Percentiles rank a stretch among this genome's conserved stretches.
Evolutionary conservation across 1,140 invertebrate genomes (phyloP).

Genomic region (Ephestia elutella): DNA sequence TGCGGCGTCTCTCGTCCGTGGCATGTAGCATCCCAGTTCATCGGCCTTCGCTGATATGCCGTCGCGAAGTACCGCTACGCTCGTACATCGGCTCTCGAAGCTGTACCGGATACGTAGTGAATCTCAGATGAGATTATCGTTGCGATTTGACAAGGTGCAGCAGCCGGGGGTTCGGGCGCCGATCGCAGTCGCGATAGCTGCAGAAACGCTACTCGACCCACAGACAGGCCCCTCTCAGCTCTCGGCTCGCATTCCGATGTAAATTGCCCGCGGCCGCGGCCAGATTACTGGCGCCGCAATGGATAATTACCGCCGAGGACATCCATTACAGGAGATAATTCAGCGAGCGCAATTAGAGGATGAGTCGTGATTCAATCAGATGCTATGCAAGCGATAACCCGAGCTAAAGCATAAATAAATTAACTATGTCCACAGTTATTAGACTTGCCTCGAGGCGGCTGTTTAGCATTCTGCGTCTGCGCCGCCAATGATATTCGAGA

Average conservation of each 20-base stretch:
- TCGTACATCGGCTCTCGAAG: slow-evolving; percentile 8
- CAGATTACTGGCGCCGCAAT: slow-evolving; percentile 49
- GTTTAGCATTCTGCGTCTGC: slow-evolving; percentile 35
- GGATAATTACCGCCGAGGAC: slow-evolving; percentile 50
- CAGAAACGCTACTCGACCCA: slow-evolving; percentile 47
- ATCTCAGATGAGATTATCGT: slow-evolving; percentile 27
- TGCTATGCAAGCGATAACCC: slow-evolving; percentile 27
- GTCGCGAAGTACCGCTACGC: slow-evolving; percentile 21
- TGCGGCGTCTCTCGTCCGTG: slow-evolving; percentile 3
- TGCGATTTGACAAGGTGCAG: slow-evolving; percentile 39
- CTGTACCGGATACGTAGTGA: slow-evolving; percentile 6
- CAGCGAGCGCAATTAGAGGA: slow-evolving; percentile 54
- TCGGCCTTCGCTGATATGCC: slow-evolving; percentile 15
- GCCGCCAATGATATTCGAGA: slow-evolving; percentile 26
- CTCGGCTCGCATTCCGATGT: slow-evolving; percentile 44
- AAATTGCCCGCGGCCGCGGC: slow-evolving; percentile 40
- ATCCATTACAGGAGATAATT: slow-evolving; percentile 58
- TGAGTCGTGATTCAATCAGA: slow-evolving; percentile 42
- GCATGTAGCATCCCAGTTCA: slow-evolving; percentile 24
- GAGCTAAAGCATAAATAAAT: slow-evolving; percentile 35
- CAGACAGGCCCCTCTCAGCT: slow-evolving; percentile 32
- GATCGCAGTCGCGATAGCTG: slow-evolving; percentile 37
- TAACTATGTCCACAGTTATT: slow-evolving; percentile 36
- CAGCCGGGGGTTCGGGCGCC: slow-evolving; percentile 19
- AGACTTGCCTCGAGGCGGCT: slow-evolving; percentile 29